Evolutionary conservation across 1,140 invertebrate species (phyloP), one percentile per base, ranked within the genome.

Genomic region (Drosophila ficusphila): DNA sequence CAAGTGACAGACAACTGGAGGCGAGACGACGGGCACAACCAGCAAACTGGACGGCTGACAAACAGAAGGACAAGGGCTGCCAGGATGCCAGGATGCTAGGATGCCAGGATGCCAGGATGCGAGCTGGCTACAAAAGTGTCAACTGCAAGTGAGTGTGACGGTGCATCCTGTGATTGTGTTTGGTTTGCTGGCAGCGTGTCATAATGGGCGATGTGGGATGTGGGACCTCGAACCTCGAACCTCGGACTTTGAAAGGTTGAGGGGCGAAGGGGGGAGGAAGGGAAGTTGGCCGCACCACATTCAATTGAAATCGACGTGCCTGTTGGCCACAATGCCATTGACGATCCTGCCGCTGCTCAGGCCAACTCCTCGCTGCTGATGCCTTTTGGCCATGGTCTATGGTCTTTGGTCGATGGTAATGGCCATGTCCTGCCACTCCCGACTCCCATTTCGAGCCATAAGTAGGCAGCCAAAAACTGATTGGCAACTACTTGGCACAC

Each of bases 231-330:
- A 46, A 57, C 39, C n/a, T n/a, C n/a, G n/a, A n/a, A n/a, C n/a
- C n/a, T n/a, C n/a, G n/a, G n/a, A n/a, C n/a, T n/a, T n/a, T n/a
- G n/a, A n/a, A n/a, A n/a, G n/a, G n/a, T n/a, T n/a, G n/a, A n/a
- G n/a, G n/a, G n/a, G n/a, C n/a, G n/a, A n/a, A n/a, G n/a, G 19
- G 36, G 9, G 33, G 31, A 51, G 23, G 53, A 48, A 27, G 49
- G 61, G 57, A 73, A 76, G 81, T 86, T 85, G 81, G 82, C 69
- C 56, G 72, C 77, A 86, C 76, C 76, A 65, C 77, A 81, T 86
- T 88, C 77, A 86, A 86, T 86, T 86, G 82, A 70, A 81, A 88
- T 88, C 77, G 77, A 86, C 77, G 82, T 86, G 82, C 73, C 82
- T 67, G 82, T 81, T 81, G 68, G 76, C 82, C 81, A 81, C 82